Evolutionary conservation across 2,888 invertebrate species (phyloP).

Genomic region (Galerucella nymphaeae): DNA sequence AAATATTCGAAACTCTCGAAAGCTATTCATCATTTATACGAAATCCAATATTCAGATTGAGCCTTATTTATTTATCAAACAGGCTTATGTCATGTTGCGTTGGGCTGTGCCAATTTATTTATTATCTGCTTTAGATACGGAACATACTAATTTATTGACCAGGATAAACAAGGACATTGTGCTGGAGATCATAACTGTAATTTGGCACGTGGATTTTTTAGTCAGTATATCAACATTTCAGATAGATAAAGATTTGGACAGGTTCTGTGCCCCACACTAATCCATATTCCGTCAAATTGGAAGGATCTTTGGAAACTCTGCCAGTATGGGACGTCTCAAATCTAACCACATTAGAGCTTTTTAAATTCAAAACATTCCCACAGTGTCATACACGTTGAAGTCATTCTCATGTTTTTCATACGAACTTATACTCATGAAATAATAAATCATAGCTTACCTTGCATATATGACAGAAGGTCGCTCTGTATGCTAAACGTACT

Average conservation of each 20-base stretch:
- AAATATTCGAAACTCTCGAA: background rate
- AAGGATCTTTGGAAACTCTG: no score
- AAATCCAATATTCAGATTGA: conserved; percentile 19
- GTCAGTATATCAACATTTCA: no score
- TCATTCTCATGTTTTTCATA: conserved; percentile 24
- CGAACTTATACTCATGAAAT: conserved; percentile 44
- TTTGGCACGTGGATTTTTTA: background rate
- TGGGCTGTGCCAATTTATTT: conserved; percentile 19
- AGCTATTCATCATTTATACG: background rate
- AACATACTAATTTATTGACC: conserved; percentile 41
- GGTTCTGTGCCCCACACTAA: no score
- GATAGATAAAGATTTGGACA: no score
- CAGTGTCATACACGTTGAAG: background rate
- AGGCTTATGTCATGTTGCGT: conserved; percentile 7
- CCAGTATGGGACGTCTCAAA: no score
- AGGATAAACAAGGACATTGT: conserved; percentile 40
- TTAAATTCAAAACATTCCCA: no score
- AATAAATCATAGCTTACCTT: conserved; percentile 70
- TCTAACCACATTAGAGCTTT: no score
- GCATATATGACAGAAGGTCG: conserved; percentile 77
- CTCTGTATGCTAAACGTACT: conserved; percentile 65
- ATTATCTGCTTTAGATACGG: conserved; percentile 31
- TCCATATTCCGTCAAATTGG: no score
- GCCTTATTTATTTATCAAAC: conserved; percentile 23
- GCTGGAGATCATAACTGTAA: conserved; percentile 32